Evolutionary conservation across 35 echinoderm and acorn worm genomes (phyloP).

Genomic region (Chiridota heheva): DNA sequence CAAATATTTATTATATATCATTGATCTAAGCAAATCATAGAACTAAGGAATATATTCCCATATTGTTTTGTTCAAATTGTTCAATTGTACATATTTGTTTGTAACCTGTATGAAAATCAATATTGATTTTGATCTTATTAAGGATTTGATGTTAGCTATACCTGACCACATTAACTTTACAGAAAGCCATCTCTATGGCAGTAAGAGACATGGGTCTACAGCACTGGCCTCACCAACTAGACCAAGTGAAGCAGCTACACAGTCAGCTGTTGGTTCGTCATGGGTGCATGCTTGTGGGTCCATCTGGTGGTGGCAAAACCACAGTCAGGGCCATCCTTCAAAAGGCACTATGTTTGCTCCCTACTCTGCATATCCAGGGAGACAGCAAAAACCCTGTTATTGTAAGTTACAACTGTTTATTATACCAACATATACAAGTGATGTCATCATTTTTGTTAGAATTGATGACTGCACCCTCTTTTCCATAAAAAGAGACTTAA

Average conservation of each 20-base stretch:
- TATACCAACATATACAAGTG: not conserved
- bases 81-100: not conserved
- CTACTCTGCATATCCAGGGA: slow-evolving; percentile 72
- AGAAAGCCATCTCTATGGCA: slow-evolving; percentile 99
- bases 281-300: slow-evolving; percentile 94
- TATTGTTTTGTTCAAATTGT: not conserved
- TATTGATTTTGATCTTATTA: no score
- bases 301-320: slow-evolving; percentile 86
- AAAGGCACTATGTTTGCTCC: slow-evolving; percentile 78
- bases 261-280: slow-evolving; percentile 88
- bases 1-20: no score
- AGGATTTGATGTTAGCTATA: no score
- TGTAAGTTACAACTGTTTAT: slow-evolving; percentile 44
- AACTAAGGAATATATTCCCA: not conserved
- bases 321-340: slow-evolving; percentile 83
- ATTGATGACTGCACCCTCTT: no score
- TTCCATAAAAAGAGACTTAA: no score
- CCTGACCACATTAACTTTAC: no score
- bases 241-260: slow-evolving; percentile 93
- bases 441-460: not conserved
- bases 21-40: no score
- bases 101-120: not conserved
- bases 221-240: slow-evolving; percentile 82
- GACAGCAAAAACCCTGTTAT: slow-evolving; percentile 50
- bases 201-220: slow-evolving; percentile 77